Evolutionary conservation across 1,140 invertebrate genomes (phyloP).

Genomic region (Cydia strobilella): DNA sequence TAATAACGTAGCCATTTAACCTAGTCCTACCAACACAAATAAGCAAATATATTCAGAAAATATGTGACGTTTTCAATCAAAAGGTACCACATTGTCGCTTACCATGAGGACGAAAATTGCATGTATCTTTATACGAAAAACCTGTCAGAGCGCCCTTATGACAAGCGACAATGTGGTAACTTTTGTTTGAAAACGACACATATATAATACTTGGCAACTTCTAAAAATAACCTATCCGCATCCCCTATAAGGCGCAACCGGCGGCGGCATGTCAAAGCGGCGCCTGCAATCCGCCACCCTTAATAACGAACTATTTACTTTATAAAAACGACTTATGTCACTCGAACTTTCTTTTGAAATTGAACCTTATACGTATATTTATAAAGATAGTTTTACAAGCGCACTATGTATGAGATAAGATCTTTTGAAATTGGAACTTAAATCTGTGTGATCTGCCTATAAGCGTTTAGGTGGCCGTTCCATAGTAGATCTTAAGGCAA

Average conservation of each 20-base stretch:
- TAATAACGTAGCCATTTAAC: not conserved
- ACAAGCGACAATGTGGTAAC: too few species aligned
- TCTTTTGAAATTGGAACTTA: not conserved
- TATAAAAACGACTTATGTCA: not conserved
- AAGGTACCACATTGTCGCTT: too few species aligned
- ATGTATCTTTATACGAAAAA: too few species aligned
- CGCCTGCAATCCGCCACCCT: slow-evolving; percentile 9
- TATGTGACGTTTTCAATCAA: too few species aligned
- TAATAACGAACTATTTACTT: not conserved
- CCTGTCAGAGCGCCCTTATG: too few species aligned
- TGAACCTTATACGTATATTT: not conserved
- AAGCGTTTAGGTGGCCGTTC: not conserved
- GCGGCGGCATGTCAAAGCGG: slow-evolving; percentile 19
- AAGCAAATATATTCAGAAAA: not conserved
- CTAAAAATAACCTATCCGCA: slow-evolving; percentile 25
- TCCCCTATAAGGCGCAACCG: not conserved
- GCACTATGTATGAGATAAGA: not conserved
- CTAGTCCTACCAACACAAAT: too few species aligned
- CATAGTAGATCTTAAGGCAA: not conserved
- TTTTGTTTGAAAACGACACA: too few species aligned
- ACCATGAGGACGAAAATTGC: too few species aligned
- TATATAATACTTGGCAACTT: slow-evolving; percentile 3
- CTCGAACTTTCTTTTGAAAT: not conserved
- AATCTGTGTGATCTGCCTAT: not conserved
- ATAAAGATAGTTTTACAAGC: not conserved